phyloP scores from a whole-genome alignment of 2,113 vertebrate genomes.

The Bos javanicus region DNA sequence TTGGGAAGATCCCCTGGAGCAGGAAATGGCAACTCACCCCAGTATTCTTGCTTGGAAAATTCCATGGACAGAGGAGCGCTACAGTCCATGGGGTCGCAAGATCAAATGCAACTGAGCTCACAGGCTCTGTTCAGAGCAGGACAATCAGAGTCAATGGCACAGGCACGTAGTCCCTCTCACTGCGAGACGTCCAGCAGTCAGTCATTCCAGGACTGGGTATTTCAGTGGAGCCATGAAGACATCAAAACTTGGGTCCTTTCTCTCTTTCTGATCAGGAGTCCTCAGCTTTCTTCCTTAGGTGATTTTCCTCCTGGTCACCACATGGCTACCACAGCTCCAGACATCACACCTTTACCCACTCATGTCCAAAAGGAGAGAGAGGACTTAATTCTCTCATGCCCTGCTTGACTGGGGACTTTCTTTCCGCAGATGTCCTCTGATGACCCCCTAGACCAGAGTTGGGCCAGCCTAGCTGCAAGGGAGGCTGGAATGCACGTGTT shows the following conservation, averaged over 20 bases:
- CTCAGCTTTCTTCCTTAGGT: neutral
- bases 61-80: accelerated
- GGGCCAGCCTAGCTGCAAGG: neutral
- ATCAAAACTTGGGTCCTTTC: neutral
- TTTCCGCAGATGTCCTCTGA: neutral
- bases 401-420: neutral
- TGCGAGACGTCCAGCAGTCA: neutral
- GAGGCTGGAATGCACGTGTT: neutral
- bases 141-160: neutral
- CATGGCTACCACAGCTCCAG: neutral
- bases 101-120: no score
- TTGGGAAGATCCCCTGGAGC: neutral
- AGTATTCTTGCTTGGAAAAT: neutral
- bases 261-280: neutral
- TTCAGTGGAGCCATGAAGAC: neutral
- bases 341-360: neutral
- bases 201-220: neutral
- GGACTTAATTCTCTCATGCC: neutral
- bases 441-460: neutral
- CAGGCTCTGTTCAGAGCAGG: neutral
- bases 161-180: neutral
- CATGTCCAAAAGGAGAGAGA: neutral
- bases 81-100: accelerated
- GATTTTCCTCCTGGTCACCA: neutral
- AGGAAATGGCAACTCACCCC: neutral